Evolutionary conservation across 2,113 vertebrate species (phyloP), one percentile per base, ranked within the genome.

Genomic region (Poeciliopsis occidentalis): DNA sequence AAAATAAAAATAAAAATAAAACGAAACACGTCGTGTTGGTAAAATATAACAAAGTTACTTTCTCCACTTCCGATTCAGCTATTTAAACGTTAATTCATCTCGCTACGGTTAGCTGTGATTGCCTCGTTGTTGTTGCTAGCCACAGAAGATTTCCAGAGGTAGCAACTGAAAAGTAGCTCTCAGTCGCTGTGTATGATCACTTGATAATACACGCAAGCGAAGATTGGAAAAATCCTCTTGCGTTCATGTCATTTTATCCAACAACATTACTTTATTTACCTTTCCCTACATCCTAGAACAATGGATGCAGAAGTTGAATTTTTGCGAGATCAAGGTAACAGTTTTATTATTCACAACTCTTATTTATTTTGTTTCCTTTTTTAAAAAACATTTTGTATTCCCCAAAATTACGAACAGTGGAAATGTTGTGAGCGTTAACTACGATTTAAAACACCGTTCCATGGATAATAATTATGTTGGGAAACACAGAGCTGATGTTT

Each of bases 291-390:
- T 12, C 2, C 12, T 64, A 3, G 3, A 1, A 22, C 54, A 73
- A 96, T 96, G 95, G 89, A 94, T 68, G 73, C 85, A 69, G 94
- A 95, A 61, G 41, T 82, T 1, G 92, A 92, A 27, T 94, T 93
- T 84, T 83, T 92, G 61, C 88, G 89, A 71, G 92, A 95, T 81
- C 92, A 95, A 92, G 94, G 96, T 96, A 94, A 94, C 17, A n/a
- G 12, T 0, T 24, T 41, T 1, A 44, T 26, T 7, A 30, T 67
- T 32, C 30, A 67, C 41, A 6, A 44, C 0, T 60, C 29, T 72
- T 29, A 15, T 37, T 37, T 62, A 6, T 17, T 34, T 39, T 37
- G 51, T 3, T n/a, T n/a, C 5, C 0, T 47, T 17, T 57, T 57
- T n/a, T 11, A n/a, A n/a, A n/a, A 8, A 7, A 11, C 7, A n/a